A percentile compares a stretch with the other conserved stretches of the same genome.
These are phyloP conservation scores for Silurus meridionalis DNA, from an alignment of 2,113 vertebrate species.

Conservation along the genomic window DNA sequence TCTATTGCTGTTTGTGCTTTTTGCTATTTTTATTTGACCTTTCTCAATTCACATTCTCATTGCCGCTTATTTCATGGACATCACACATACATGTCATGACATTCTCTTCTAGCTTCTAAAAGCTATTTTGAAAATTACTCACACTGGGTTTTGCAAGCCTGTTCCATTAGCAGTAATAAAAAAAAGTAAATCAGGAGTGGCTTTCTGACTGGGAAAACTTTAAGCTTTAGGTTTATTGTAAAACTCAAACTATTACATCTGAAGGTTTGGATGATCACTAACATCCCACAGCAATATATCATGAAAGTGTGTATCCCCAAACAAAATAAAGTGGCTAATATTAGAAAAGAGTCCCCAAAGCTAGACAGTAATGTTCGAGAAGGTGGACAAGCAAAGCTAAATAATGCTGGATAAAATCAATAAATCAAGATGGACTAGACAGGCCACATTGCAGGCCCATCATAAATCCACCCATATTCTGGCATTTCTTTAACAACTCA, in stretches of 20 bases:
- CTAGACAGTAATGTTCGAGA: background rate
- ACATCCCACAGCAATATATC: background rate
- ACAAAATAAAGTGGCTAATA: too few species aligned
- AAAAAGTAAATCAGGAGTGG: background rate
- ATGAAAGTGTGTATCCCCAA: background rate
- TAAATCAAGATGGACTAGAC: background rate
- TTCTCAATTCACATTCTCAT: background rate
- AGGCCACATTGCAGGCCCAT: background rate
- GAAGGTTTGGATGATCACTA: background rate
- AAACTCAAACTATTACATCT: background rate
- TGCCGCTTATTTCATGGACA: background rate
- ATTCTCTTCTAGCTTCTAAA: background rate
- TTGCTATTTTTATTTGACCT: background rate
- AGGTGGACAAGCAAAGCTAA: background rate
- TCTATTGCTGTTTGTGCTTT: background rate
- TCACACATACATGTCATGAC: background rate
- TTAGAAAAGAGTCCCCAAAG: background rate
- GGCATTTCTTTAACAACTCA: background rate
- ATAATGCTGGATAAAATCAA: background rate
- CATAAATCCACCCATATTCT: background rate
- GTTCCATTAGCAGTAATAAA: background rate
- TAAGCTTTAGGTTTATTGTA: background rate
- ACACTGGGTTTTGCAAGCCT: background rate
- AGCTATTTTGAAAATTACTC: background rate
- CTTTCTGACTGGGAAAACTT: background rate